Percentiles rank a stretch among this genome's conserved stretches.
Evolutionary conservation across 2,113 vertebrate species (phyloP).

Genomic region (Anarhynchus alexandrinus): DNA sequence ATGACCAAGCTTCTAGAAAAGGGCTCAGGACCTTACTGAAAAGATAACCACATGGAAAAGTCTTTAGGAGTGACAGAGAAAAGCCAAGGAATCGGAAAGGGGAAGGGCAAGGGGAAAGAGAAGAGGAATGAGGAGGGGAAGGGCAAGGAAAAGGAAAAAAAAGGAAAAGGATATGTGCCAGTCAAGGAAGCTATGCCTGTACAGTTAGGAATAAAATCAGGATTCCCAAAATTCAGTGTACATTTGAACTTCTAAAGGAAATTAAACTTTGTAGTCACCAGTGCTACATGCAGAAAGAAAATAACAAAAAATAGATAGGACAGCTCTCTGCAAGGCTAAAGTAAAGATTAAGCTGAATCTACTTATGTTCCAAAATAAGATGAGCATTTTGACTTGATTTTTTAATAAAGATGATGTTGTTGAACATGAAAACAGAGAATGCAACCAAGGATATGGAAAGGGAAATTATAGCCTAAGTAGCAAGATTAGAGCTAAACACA

Average conservation of each 20-base stretch:
- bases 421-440: neutral
- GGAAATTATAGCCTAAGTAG: neutral
- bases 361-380: neutral
- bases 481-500: neutral
- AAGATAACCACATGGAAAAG: neutral
- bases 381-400: neutral
- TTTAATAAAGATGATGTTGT: neutral
- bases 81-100: neutral
- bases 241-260: neutral
- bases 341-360: neutral
- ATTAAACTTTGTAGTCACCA: neutral
- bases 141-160: neutral
- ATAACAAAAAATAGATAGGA: neutral
- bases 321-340: neutral
- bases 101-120: neutral
- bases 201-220: neutral
- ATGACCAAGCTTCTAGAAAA: neutral
- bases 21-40: neutral
- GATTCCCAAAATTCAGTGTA: neutral
- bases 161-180: neutral
- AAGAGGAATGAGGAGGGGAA: neutral
- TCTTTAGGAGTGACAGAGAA: neutral
- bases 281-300: neutral
- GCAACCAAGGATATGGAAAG: neutral
- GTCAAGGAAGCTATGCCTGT: neutral